phyloP scores from a whole-genome alignment of 2,797 vertebrate species.

The Pogonophryne albipinna region DNA sequence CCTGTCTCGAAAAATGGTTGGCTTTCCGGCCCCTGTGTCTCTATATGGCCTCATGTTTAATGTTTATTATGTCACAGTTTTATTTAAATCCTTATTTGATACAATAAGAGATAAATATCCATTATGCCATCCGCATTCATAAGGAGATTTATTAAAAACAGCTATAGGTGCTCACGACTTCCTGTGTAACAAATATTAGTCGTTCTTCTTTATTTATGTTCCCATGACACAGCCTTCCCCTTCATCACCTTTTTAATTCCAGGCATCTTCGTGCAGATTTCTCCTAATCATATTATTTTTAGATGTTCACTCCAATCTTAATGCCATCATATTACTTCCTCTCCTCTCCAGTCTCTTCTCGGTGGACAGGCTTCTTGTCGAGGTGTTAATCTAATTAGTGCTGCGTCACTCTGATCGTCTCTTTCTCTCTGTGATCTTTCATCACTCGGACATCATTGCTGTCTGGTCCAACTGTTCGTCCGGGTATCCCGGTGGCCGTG shows the following conservation, averaged over 20 bases:
- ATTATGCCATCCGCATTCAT: too few species aligned
- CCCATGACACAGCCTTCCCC: too few species aligned
- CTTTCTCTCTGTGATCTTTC: constrained; percentile 29
- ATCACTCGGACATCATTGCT: constrained; percentile 28
- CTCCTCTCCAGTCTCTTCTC: constrained; percentile 23
- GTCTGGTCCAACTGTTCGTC: constrained; percentile 25
- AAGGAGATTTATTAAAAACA: not conserved
- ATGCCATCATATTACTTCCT: not conserved
- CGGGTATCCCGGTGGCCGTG: constrained; percentile 15
- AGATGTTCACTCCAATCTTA: not conserved
- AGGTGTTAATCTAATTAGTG: constrained; percentile 53
- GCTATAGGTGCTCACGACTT: not conserved
- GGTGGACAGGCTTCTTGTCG: constrained; percentile 27
- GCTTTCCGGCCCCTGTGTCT: too few species aligned
- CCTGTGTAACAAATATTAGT: not conserved
- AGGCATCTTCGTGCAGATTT: not conserved
- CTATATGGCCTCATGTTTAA: too few species aligned
- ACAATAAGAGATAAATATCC: too few species aligned
- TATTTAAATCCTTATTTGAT: too few species aligned
- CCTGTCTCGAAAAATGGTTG: too few species aligned
- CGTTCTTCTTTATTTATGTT: too few species aligned
- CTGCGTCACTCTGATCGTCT: constrained; percentile 19
- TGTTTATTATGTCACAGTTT: too few species aligned
- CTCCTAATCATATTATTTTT: not conserved
- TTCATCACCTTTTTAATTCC: not conserved